These are phyloP conservation scores for Nomada fabriciana DNA, from an alignment of 2,888 invertebrate species.

Conservation along the genomic window DNA sequence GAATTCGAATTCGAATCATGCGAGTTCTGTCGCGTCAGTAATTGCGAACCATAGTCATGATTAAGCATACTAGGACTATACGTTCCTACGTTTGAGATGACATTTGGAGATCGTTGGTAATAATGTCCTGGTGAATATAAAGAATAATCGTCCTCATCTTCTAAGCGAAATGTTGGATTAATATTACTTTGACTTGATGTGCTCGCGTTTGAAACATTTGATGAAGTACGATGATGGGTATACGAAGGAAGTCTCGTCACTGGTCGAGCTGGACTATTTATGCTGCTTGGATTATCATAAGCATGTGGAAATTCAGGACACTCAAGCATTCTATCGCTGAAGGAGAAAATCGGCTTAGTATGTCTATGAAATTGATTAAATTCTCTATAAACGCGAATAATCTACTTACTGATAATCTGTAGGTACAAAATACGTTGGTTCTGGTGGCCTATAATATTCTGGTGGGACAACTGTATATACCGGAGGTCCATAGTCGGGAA, in stretches of 20 bases:
- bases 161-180: slow-evolving; percentile 88
- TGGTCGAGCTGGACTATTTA: slow-evolving; percentile 82
- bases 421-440: slow-evolving; percentile 78
- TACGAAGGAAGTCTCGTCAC: slow-evolving; percentile 84
- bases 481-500: slow-evolving; percentile 80
- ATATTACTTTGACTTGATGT: slow-evolving; percentile 86
- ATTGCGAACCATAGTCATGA: slow-evolving; percentile 80
- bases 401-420: slow-evolving; percentile 80
- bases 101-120: slow-evolving; percentile 82
- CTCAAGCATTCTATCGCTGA: slow-evolving; percentile 81
- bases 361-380: slow-evolving; percentile 4
- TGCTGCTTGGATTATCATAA: slow-evolving; percentile 86
- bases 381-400: not conserved
- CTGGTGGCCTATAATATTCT: slow-evolving; percentile 79
- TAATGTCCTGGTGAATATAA: slow-evolving; percentile 85
- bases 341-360: slow-evolving; percentile 35
- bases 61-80: slow-evolving; percentile 74
- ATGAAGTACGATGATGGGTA: slow-evolving; percentile 87
- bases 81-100: slow-evolving; percentile 70
- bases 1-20: slow-evolving; percentile 84
- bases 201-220: slow-evolving; percentile 86
- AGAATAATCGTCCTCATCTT: slow-evolving; percentile 86
- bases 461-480: slow-evolving; percentile 78
- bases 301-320: slow-evolving; percentile 84
- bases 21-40: slow-evolving; percentile 84